Conservation (phyloP, 2,888 invertebrate species). For the Sesia apiformis region DNA sequence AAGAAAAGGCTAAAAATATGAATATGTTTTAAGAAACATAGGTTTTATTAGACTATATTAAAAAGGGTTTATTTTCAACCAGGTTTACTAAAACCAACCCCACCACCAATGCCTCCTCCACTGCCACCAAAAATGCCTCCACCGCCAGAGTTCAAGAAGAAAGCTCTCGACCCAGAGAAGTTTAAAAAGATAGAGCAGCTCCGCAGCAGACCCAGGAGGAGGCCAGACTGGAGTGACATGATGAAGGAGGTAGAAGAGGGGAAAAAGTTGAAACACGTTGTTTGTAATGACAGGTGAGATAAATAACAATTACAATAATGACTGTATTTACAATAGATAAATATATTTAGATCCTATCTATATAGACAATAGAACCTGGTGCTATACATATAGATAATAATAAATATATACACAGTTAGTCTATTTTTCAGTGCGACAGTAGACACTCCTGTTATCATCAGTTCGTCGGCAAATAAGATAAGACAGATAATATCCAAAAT, state of each 20-base stretch:
- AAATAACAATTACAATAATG: no score
- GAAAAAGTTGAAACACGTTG: constrained; percentile 84
- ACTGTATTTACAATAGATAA: no score
- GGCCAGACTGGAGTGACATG: constrained; percentile 93
- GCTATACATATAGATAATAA: no score
- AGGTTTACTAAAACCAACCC: constrained; percentile 65
- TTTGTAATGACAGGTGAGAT: constrained; percentile 85
- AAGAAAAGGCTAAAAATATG: no score
- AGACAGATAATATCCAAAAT: no score
- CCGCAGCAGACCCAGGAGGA: constrained; percentile 83
- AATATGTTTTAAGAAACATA: background rate
- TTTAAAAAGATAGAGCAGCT: constrained; percentile 81
- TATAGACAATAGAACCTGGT: no score
- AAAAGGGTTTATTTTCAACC: constrained; percentile 7
- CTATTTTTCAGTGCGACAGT: background rate
- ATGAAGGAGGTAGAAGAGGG: constrained; percentile 93
- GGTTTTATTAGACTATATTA: background rate
- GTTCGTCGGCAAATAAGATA: constrained; percentile 5
- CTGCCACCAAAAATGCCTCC: constrained; percentile 80
- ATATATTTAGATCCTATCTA: no score
- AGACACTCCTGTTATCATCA: background rate
- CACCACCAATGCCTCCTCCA: constrained; percentile 81
- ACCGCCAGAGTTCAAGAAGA: constrained; percentile 75
- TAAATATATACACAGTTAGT: background rate
- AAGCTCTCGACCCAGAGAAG: constrained; percentile 74